These are phyloP conservation scores for Acheta domesticus DNA, from an alignment of 2,888 invertebrate genomes.

Conservation along the genomic window DNA sequence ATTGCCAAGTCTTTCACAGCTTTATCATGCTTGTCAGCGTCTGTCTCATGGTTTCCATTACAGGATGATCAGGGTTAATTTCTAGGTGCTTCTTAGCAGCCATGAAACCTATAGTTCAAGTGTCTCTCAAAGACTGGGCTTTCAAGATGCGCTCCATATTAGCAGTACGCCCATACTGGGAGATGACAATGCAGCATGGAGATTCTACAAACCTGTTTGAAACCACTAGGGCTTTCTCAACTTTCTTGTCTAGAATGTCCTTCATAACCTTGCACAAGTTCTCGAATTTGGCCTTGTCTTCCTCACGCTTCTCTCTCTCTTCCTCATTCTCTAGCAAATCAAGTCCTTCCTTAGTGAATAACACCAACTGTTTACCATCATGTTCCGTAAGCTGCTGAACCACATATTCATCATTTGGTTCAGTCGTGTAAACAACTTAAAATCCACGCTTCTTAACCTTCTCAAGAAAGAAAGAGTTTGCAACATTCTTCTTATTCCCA, in stretches of 20 bases:
- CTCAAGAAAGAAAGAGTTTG: slow-evolving; percentile 97
- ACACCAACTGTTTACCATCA: slow-evolving; percentile 92
- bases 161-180: slow-evolving; percentile 98
- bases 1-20: slow-evolving; percentile 97
- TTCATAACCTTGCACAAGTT: slow-evolving; percentile 87
- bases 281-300: slow-evolving; percentile 74
- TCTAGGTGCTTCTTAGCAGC: slow-evolving; percentile 98
- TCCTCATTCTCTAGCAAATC: slow-evolving; percentile 96
- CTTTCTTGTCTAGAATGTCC: slow-evolving; percentile 95
- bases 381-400: slow-evolving; percentile 98
- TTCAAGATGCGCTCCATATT: slow-evolving; percentile 99
- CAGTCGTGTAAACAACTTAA: slow-evolving; percentile 98
- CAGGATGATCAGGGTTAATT: slow-evolving; percentile 94
- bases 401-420: slow-evolving; percentile 99
- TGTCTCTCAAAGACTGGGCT: slow-evolving; percentile 94
- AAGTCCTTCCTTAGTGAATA: slow-evolving; percentile 96
- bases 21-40: slow-evolving; percentile 96
- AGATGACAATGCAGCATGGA: slow-evolving; percentile 98
- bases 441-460: slow-evolving; percentile 96
- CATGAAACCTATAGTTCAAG: slow-evolving; percentile 99
- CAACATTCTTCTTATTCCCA: slow-evolving; percentile 87
- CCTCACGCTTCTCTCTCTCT: slow-evolving; percentile 95
- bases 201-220: slow-evolving; percentile 95
- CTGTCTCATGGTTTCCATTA: slow-evolving; percentile 88
- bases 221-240: slow-evolving; percentile 96